These are phyloP conservation scores for Ceryle rudis DNA, from an alignment of 2,797 vertebrate genomes.

Conservation along the genomic window DNA sequence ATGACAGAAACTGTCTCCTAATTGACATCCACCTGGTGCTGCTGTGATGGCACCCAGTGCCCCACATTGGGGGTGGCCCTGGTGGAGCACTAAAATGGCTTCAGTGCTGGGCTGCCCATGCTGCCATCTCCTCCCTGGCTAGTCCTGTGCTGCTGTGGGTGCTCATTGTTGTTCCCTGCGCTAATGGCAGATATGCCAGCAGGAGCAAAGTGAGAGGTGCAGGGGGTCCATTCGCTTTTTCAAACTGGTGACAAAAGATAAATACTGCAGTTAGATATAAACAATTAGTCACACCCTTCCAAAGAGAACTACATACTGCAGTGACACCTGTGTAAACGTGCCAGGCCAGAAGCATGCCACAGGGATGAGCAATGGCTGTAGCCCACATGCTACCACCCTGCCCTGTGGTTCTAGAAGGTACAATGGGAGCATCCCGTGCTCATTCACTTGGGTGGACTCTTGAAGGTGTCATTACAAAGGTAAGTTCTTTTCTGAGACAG, in stretches of 20 bases:
- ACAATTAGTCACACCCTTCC: neutral
- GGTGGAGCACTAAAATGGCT: neutral
- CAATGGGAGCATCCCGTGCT: neutral
- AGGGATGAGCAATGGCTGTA: neutral
- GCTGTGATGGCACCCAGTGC: neutral
- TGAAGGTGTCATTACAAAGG: neutral
- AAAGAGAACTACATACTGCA: neutral
- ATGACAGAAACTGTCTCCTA: fast-evolving
- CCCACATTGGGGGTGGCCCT: neutral
- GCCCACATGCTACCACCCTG: neutral
- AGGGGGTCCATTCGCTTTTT: neutral
- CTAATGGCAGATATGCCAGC: neutral
- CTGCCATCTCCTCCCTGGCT: neutral
- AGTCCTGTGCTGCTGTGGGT: neutral
- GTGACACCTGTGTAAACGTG: neutral
- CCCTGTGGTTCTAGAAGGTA: neutral
- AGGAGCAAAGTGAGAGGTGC: neutral
- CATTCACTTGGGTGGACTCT: neutral
- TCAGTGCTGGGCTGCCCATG: fast-evolving
- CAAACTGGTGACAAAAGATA: neutral
- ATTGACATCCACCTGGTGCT: neutral
- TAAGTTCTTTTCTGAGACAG: neutral
- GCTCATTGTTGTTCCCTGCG: fast-evolving
- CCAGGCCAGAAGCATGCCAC: neutral
- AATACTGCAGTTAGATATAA: neutral